Evolutionary conservation across 2,888 invertebrate species (phyloP).

Genomic region (Dasypolia templi): DNA sequence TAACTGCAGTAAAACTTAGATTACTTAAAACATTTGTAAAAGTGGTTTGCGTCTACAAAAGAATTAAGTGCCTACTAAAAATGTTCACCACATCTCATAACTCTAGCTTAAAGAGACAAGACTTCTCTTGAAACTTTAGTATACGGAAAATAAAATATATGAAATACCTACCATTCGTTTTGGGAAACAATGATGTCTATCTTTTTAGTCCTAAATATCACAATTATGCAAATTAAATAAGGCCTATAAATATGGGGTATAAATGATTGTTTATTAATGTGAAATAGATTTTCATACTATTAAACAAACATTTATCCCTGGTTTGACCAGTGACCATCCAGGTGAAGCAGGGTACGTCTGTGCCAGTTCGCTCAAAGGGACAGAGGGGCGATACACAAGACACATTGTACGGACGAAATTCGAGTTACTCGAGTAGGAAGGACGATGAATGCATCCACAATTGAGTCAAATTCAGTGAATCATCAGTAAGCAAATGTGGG

Average conservation of each 20-base stretch:
- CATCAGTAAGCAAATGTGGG: background rate
- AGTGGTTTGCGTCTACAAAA: no score
- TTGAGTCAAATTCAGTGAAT: slow-evolving; percentile 11
- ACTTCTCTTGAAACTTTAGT: background rate
- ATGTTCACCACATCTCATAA: background rate
- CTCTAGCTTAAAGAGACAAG: background rate
- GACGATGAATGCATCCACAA: slow-evolving; percentile 9
- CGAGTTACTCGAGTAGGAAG: slow-evolving; percentile 2
- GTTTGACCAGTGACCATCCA: slow-evolving; percentile 25
- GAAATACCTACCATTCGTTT: background rate
- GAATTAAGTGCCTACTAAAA: background rate
- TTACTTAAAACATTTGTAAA: background rate
- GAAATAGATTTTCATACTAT: slow-evolving; percentile 1
- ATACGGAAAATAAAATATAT: background rate
- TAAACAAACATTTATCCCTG: slow-evolving; percentile 21
- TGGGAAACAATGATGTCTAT: background rate
- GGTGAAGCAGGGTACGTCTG: slow-evolving; percentile 28
- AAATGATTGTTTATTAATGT: no score
- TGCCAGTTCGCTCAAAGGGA: slow-evolving; percentile 41
- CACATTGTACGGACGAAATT: slow-evolving; percentile 12
- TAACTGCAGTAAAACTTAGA: background rate
- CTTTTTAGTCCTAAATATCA: background rate
- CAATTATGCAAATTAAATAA: background rate
- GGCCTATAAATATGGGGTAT: no score
- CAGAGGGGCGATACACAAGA: slow-evolving; percentile 5